Evolutionary conservation across 2,888 invertebrate genomes (phyloP), one percentile per base, ranked within the genome.

Genomic region (Blastobasis lacticolella): DNA sequence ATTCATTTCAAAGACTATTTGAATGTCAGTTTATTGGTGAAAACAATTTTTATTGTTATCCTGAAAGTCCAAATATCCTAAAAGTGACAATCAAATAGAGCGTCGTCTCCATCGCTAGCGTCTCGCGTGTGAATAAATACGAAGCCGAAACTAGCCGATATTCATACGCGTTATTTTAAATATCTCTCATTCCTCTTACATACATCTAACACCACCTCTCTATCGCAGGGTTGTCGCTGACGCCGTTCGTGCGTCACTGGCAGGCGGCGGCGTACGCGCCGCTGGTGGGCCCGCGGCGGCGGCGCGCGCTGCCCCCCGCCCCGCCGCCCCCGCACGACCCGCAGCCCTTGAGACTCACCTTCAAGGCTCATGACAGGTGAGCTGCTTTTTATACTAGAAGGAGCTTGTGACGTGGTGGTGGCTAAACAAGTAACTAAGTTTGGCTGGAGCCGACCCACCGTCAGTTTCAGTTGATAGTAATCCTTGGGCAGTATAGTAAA

Each of bases 171-270:
- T 1, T 2, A 23, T 23, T 23, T 23, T 2, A 23, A 23, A 45
- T 10, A 45, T 23, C 23, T 23, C 23, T 1, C 23, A 23, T 23
- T 23, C 3, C 2, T 23, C 23, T 3, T 23, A 23, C 23, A 23
- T 23, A n/a, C 3, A 23, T 23, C 23, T 23, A 23, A 23, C 23
- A 1, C 23, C 42, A 36, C 48, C 56, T 49, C 53, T 52, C 66
- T 57, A 57, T 78, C 77, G 0, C 85, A 93, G 93, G 92, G 78
- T 83, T 92, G 68, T 84, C 89, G 60, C 87, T 94, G 75, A 93
- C 92, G 70, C 93, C 94, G 59, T 94, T 93, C 87, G 94, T 95
- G 75, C 90, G 91, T 57, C 92, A 95, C 82, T 95, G 93, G 91
- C 95, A 95, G 82, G 91, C 93, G 57, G 93, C 94, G 64, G 89